phyloP scores from a whole-genome alignment of 1,140 invertebrate species.

The Heterodera schachtii region DNA sequence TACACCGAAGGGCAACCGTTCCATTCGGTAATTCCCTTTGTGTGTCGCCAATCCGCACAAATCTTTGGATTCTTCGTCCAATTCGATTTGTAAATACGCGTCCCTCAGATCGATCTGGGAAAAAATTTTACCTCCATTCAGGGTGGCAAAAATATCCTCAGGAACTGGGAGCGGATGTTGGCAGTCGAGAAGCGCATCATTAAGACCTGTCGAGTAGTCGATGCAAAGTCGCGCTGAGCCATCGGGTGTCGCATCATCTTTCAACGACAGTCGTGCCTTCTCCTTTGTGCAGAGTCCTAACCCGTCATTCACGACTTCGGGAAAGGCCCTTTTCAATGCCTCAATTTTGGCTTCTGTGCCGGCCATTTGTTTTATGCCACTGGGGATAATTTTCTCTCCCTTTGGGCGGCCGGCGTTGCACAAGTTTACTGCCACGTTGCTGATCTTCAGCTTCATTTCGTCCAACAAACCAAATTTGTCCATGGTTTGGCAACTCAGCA shows the following conservation, averaged over 20 bases:
- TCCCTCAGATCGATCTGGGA: too few relatives aligned
- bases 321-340: background rate
- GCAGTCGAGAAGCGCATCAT: background rate
- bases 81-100: background rate
- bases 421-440: background rate
- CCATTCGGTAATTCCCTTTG: too few relatives aligned
- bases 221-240: conserved; percentile 58
- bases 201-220: conserved; percentile 59
- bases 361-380: background rate
- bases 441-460: background rate
- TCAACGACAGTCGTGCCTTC: conserved; percentile 38
- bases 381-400: background rate
- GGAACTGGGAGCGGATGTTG: conserved; percentile 55
- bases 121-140: background rate
- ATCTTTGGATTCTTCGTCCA: too few relatives aligned
- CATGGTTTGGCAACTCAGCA: background rate
- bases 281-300: background rate
- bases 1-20: too few relatives aligned
- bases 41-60: too few relatives aligned
- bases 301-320: too few relatives aligned
- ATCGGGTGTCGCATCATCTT: conserved; percentile 30
- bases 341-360: background rate
- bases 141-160: conserved; percentile 46
- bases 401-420: background rate
- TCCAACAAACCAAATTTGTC: conserved; percentile 3